Base-by-base conservation (phyloP, 1,140 invertebrate genomes). In the Marisa cornuarietis region DNA sequence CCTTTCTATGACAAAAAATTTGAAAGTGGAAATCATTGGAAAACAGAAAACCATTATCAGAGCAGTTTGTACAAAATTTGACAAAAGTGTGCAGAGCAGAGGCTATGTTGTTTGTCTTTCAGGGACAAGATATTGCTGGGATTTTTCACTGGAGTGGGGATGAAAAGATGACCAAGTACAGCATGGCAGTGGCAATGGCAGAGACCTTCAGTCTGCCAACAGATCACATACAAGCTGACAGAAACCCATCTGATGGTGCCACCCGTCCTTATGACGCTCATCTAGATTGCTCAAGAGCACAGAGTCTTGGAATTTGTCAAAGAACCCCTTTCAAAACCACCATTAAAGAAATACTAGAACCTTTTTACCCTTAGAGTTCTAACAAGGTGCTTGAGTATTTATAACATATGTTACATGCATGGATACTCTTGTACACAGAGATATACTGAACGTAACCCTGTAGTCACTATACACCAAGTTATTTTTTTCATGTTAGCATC, bases 161-260 rank as follows among this genome's bases (percentile, higher is more conserved):
- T 78, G 92, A 93, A 86, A 83, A 86, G 22, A 89, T 93, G 85
- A 93, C 93, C 22, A 93, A 93, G 82, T 93, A 92, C 86, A 89
- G 92, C 73, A 93, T 93, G 93, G 88, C 90, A 11, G 52, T 91
- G 71, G 84, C 86, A 10, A 93, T 93, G 88, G 91, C 92, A 9
- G 81, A 90, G 31, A 83, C 88, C 13, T 93, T 93, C 80, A 81
- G 84, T 11, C 76, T 93, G 7, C 81, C 90, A 9, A 85, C 84
- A 65, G 82, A 87, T 51, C 92, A 93, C 77, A 88, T 90, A 52
- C 72, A 81, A 42, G 78, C 83, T 16, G 84, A 88, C 71, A 88
- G 86, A 49, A 82, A 76, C 11, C 85, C 90, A 8, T 85, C 88
- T 26, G 73, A 81, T 58, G 90, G 88, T 22, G 88, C 89, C 9